Evolutionary conservation across 1,140 invertebrate genomes (phyloP).

Genomic region (Zaprionus nigranus): DNA sequence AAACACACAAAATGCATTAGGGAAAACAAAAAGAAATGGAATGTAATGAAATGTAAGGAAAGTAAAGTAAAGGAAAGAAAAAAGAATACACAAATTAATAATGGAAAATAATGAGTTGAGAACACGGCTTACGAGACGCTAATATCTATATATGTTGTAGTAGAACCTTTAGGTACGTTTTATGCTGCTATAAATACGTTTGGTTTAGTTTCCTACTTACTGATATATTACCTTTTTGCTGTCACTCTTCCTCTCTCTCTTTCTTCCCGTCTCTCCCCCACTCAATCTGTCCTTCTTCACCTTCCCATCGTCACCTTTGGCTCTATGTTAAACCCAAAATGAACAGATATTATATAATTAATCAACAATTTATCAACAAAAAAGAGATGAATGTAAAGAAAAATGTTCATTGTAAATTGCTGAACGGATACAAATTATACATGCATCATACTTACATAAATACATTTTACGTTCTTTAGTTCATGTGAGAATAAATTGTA

Average conservation of each 20-base stretch:
- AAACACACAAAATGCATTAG: slow-evolving; percentile 33
- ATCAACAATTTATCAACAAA: slow-evolving; percentile 57
- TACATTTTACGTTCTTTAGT: slow-evolving; percentile 54
- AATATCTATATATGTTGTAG: slow-evolving; percentile 77
- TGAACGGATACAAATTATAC: slow-evolving; percentile 47
- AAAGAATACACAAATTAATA: slow-evolving; percentile 31
- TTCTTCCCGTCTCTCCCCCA: too few relatives aligned
- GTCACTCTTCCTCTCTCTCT: not conserved
- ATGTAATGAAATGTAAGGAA: slow-evolving; percentile 19
- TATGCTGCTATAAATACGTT: slow-evolving; percentile 55
- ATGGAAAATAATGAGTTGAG: slow-evolving; percentile 25
- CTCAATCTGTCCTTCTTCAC: slow-evolving; percentile 7
- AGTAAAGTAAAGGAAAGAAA: not conserved
- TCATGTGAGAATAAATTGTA: slow-evolving; percentile 62
- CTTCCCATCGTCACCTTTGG: slow-evolving; percentile 44
- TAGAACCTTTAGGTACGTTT: slow-evolving; percentile 69
- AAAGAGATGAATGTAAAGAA: slow-evolving; percentile 52
- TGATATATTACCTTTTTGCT: not conserved
- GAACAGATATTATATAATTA: slow-evolving; percentile 75
- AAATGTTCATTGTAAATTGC: slow-evolving; percentile 71
- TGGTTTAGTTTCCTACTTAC: slow-evolving; percentile 37
- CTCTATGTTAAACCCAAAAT: slow-evolving; percentile 57
- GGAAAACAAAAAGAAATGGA: slow-evolving; percentile 10
- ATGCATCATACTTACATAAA: slow-evolving; percentile 10
- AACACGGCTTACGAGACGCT: slow-evolving; percentile 73